Percentiles rank a stretch among this genome's conserved stretches.
Evolutionary conservation across 2,797 vertebrate species (phyloP).

Genomic region (Denticeps clupeoides): DNA sequence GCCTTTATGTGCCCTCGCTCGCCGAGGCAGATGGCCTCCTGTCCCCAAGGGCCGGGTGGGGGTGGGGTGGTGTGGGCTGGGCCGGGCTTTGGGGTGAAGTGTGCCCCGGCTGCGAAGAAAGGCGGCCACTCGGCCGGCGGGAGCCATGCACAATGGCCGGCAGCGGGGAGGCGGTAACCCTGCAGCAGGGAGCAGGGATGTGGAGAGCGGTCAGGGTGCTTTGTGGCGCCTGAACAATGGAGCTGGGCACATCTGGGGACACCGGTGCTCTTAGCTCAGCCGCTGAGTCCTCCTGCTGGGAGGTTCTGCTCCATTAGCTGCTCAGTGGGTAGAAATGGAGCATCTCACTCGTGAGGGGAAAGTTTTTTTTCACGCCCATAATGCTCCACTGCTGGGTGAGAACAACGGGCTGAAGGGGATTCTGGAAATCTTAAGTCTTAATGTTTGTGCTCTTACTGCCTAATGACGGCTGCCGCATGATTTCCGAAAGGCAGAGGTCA

Average conservation of each 20-base stretch:
- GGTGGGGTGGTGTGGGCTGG: conserved; percentile 13
- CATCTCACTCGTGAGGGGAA: too few species aligned
- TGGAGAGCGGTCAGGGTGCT: conserved; percentile 38
- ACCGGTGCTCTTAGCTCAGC: conserved; percentile 19
- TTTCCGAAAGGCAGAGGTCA: too few species aligned
- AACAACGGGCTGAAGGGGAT: too few species aligned
- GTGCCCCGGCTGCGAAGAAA: conserved; percentile 24
- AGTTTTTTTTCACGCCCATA: too few species aligned
- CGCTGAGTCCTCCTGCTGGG: neutral
- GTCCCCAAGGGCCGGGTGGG: conserved; percentile 34
- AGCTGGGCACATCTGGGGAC: conserved; percentile 55
- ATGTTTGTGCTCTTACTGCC: too few species aligned
- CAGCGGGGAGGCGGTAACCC: conserved; percentile 23
- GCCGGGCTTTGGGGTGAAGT: conserved; percentile 21
- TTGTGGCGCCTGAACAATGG: conserved; percentile 48
- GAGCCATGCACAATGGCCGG: conserved; percentile 11
- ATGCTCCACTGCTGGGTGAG: too few species aligned
- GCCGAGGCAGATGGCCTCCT: conserved; percentile 52
- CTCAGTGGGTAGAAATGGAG: conserved; percentile 49
- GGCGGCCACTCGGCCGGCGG: conserved; percentile 13
- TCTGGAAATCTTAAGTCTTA: too few species aligned
- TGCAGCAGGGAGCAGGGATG: conserved; percentile 29
- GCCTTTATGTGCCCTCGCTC: conserved; percentile 38
- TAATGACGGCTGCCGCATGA: too few species aligned
- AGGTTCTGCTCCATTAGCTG: conserved; percentile 50